Evolutionary conservation across 2,113 vertebrate genomes (phyloP).

Genomic region (Mustela nigripes): DNA sequence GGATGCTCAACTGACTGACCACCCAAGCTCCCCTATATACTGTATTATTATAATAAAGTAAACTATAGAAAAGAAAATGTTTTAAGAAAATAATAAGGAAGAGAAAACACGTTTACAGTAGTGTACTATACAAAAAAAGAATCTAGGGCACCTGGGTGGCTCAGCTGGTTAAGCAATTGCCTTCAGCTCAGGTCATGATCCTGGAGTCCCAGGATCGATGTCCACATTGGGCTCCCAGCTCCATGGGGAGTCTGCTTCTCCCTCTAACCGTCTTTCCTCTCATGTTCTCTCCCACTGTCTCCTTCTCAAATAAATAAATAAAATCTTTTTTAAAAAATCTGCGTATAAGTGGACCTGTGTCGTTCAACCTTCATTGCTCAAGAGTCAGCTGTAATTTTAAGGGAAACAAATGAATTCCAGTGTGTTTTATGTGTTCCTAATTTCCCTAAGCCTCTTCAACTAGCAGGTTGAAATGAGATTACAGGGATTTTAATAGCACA

Average conservation of each 20-base stretch:
- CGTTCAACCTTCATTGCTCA: not conserved
- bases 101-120: not conserved
- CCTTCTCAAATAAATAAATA: no score
- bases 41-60: not conserved
- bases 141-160: not conserved
- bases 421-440: not conserved
- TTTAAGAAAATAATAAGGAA: not conserved
- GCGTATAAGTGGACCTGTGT: not conserved
- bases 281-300: no score
- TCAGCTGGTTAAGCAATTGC: no score
- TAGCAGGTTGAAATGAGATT: not conserved
- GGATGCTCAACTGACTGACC: not conserved
- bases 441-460: not conserved
- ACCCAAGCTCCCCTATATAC: not conserved
- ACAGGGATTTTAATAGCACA: not conserved
- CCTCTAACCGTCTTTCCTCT: no score
- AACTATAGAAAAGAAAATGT: not conserved
- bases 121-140: not conserved
- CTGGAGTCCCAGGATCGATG: no score
- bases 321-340: not conserved
- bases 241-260: no score
- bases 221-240: no score
- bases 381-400: not conserved
- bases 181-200: no score
- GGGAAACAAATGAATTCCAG: not conserved